Percentiles rank a stretch among this genome's conserved stretches.
Conservation (phyloP, 2,888 invertebrate species). For the Hololepta plana region DNA sequence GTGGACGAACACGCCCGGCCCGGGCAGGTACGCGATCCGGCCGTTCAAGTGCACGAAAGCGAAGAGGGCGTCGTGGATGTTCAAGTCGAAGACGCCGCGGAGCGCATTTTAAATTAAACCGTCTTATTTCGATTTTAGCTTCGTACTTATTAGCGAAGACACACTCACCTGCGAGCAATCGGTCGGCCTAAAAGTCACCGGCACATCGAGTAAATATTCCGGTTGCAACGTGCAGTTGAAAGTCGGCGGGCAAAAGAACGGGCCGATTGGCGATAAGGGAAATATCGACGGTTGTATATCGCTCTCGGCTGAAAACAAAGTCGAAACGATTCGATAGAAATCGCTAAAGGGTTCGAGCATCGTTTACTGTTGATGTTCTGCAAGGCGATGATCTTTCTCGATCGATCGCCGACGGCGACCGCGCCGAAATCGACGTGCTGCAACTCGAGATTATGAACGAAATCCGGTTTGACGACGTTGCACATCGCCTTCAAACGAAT, state of each 20-base stretch:
- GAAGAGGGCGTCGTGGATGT: constrained; percentile 18
- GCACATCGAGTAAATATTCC: constrained; percentile 13
- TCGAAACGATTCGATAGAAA: neutral
- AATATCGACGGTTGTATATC: constrained; percentile 9
- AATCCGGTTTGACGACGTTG: constrained; percentile 14
- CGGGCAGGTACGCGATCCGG: constrained; percentile 20
- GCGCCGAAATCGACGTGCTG: constrained; percentile 16
- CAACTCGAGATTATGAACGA: constrained; percentile 14
- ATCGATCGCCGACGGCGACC: constrained; percentile 11
- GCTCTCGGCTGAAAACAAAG: constrained; percentile 8
- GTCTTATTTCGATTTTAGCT: constrained; percentile 2
- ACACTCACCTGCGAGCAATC: constrained; percentile 11
- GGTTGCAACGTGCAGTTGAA: constrained; percentile 8
- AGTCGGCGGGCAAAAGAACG: constrained; percentile 10
- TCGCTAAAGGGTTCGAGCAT: neutral
- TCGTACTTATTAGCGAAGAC: constrained; percentile 6
- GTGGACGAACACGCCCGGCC: constrained; percentile 22
- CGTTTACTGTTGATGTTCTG: constrained; percentile 14
- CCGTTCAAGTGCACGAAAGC: constrained; percentile 12
- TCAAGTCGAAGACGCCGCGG: constrained; percentile 17
- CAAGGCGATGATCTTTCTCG: constrained; percentile 11
- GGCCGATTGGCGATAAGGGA: constrained; percentile 11
- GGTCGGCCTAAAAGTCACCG: constrained; percentile 13
- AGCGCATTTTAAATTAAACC: constrained; percentile 9
- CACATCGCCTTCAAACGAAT: constrained; percentile 14